Evolutionary conservation across 2,888 invertebrate species (phyloP).

Genomic region (Cerastoderma edule): DNA sequence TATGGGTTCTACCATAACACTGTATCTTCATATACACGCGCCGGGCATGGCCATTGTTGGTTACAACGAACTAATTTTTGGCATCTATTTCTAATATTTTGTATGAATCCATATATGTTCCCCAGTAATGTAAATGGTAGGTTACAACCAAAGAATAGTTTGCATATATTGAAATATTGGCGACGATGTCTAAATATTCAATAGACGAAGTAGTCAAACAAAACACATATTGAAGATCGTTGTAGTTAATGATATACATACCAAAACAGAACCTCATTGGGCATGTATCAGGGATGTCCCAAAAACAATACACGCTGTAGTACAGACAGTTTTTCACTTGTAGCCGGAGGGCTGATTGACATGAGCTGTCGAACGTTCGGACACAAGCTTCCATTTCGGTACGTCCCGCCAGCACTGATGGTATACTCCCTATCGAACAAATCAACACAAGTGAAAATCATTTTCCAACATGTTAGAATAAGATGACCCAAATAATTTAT

Average conservation of each 20-base stretch:
- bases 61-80: too few relatives aligned
- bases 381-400: not conserved
- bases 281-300: not conserved
- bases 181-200: not conserved
- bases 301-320: conserved; percentile 8
- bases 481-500: not conserved
- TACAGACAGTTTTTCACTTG: conserved; percentile 4
- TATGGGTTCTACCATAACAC: too few relatives aligned
- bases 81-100: not conserved
- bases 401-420: not conserved
- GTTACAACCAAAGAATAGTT: not conserved
- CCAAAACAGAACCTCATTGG: conserved; percentile 11
- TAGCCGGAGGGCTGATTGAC: not conserved
- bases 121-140: not conserved
- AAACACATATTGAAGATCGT: not conserved
- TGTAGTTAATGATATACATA: not conserved
- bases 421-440: not conserved
- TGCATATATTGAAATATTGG: not conserved
- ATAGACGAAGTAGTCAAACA: not conserved
- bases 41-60: too few relatives aligned
- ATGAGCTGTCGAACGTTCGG: not conserved
- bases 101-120: not conserved
- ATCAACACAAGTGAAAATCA: not conserved
- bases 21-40: too few relatives aligned
- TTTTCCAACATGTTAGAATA: not conserved